These are phyloP conservation scores for Hippolais icterina DNA, from an alignment of 2,113 vertebrate species.

Conservation along the genomic window DNA sequence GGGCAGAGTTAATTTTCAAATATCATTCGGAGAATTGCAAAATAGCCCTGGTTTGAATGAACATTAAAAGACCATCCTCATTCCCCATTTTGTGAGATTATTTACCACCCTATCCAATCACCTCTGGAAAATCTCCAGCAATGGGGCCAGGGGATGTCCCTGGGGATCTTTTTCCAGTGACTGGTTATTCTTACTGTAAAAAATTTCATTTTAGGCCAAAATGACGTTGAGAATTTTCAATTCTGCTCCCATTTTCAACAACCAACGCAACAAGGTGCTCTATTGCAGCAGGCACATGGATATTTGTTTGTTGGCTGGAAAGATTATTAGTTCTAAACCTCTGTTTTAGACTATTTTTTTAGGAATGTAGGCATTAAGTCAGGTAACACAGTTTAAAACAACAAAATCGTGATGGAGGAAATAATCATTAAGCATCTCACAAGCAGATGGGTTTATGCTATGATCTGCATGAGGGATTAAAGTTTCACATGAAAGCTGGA, in stretches of 20 bases:
- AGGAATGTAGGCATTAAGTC: background rate
- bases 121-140: background rate
- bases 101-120: background rate
- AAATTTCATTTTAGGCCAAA: background rate
- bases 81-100: background rate
- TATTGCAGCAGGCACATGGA: background rate
- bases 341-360: background rate
- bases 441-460: background rate
- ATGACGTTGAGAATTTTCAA: background rate
- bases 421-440: background rate
- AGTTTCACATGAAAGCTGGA: background rate
- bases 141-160: background rate
- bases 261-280: background rate
- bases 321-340: background rate
- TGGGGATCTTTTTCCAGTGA: background rate
- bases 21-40: background rate
- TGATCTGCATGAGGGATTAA: background rate
- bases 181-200: background rate
- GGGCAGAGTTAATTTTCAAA: background rate
- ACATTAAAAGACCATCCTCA: too few relatives aligned
- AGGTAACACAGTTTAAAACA: background rate
- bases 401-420: background rate
- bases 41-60: background rate
- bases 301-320: background rate
- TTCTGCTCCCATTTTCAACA: background rate